Percentiles rank a stretch among this genome's conserved stretches.
These are phyloP conservation scores for Brachypodius melanocephalos DNA, from an alignment of 2,113 vertebrate genomes.

Conservation along the genomic window DNA sequence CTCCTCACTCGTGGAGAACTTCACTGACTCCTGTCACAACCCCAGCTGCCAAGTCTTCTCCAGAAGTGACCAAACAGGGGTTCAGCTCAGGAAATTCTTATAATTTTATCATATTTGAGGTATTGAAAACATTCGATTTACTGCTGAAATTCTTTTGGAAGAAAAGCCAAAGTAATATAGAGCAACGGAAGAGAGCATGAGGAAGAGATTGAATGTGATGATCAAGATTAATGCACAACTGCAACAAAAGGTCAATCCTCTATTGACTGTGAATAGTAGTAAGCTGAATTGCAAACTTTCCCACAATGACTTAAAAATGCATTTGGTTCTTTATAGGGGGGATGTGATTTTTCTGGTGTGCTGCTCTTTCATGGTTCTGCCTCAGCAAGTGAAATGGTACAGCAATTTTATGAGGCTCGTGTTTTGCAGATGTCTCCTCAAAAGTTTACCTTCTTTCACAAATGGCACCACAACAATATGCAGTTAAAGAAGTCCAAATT, in stretches of 20 bases:
- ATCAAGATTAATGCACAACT: background rate
- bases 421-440: background rate
- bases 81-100: background rate
- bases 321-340: background rate
- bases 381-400: background rate
- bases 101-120: background rate
- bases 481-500: background rate
- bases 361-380: background rate
- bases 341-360: background rate
- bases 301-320: background rate
- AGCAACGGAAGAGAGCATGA: background rate
- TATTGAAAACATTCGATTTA: background rate
- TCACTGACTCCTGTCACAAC: background rate
- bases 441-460: background rate
- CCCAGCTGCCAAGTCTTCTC: background rate
- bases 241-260: background rate
- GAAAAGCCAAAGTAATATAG: background rate
- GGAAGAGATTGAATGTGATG: background rate
- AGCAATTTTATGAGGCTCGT: background rate
- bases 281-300: background rate
- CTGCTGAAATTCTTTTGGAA: background rate
- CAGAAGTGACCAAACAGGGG: background rate
- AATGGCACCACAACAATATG: background rate
- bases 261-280: background rate
- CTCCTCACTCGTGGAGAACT: background rate